Evolutionary conservation across 1,140 invertebrate genomes (phyloP).

Genomic region (Drosophila rufa): DNA sequence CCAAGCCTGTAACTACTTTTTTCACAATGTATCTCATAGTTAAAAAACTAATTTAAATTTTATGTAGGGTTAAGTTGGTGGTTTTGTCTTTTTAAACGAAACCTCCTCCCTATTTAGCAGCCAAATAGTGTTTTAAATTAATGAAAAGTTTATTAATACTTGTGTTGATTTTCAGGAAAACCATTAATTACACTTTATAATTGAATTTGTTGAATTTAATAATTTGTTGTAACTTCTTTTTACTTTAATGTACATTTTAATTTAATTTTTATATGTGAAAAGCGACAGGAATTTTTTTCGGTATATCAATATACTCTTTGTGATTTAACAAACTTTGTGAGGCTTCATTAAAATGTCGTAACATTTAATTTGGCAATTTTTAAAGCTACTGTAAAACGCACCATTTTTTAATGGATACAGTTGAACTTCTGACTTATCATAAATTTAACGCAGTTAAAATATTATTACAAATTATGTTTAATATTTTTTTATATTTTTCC

Average conservation of each 20-base stretch:
- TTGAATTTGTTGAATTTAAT: background rate
- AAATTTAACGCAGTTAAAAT: background rate
- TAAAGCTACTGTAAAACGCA: too few relatives aligned
- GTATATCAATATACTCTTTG: too few relatives aligned
- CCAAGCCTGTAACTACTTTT: background rate
- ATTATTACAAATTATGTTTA: background rate
- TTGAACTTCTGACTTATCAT: conserved; percentile 3
- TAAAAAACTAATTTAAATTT: conserved; percentile 4
- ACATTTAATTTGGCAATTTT: background rate
- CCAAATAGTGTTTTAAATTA: background rate
- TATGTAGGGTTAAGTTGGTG: background rate
- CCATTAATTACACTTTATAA: too few relatives aligned
- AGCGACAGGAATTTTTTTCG: too few relatives aligned
- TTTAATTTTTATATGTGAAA: too few relatives aligned
- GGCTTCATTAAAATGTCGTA: background rate
- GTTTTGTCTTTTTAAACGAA: background rate
- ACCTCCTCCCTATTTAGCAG: background rate
- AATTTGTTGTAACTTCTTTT: background rate
- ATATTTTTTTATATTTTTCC: too few relatives aligned
- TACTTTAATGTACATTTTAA: too few relatives aligned
- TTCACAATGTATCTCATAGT: background rate
- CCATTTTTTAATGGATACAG: background rate
- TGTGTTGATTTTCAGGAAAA: background rate
- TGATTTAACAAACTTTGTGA: background rate
- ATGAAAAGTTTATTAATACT: too few relatives aligned